phyloP scores from a whole-genome alignment of 2,888 invertebrate genomes.

The Dynastes maya region DNA sequence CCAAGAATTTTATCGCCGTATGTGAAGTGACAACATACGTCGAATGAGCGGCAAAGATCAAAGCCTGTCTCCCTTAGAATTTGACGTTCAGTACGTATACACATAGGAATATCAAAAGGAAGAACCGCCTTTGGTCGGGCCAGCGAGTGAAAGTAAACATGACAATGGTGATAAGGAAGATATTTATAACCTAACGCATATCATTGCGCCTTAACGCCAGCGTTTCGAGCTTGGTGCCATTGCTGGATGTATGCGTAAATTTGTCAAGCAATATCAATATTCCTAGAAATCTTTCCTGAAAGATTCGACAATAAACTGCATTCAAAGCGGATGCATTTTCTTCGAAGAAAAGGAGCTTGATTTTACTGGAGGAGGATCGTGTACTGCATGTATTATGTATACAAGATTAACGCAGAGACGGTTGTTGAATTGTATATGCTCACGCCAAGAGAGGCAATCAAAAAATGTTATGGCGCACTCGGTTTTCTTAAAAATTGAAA shows the following conservation, averaged over 20 bases:
- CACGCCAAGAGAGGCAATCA: no score
- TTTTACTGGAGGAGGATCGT: no score
- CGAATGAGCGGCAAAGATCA: conserved; percentile 20
- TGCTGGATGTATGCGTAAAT: background rate
- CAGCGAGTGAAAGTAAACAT: conserved; percentile 40
- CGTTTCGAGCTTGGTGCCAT: background rate
- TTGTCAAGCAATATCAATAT: conserved; percentile 4
- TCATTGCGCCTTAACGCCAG: background rate
- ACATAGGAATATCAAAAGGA: conserved; percentile 31
- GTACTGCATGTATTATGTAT: no score
- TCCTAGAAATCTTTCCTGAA: background rate
- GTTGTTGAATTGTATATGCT: background rate
- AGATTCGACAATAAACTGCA: no score
- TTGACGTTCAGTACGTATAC: background rate
- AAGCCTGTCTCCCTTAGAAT: conserved; percentile 18
- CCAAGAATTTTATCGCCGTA: background rate
- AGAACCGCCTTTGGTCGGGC: conserved; percentile 23
- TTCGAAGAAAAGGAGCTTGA: no score
- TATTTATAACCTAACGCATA: conserved; percentile 40
- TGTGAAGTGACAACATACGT: conserved; percentile 3
- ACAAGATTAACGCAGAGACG: background rate
- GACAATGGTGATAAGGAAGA: conserved; percentile 38
- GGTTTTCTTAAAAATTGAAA: conserved; percentile 40
- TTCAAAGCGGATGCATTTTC: no score
- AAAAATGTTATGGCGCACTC: background rate